Percentiles rank a stretch among this genome's conserved stretches.
phyloP scores from a whole-genome alignment of 2,888 invertebrate species.

The Ormia ochracea region DNA sequence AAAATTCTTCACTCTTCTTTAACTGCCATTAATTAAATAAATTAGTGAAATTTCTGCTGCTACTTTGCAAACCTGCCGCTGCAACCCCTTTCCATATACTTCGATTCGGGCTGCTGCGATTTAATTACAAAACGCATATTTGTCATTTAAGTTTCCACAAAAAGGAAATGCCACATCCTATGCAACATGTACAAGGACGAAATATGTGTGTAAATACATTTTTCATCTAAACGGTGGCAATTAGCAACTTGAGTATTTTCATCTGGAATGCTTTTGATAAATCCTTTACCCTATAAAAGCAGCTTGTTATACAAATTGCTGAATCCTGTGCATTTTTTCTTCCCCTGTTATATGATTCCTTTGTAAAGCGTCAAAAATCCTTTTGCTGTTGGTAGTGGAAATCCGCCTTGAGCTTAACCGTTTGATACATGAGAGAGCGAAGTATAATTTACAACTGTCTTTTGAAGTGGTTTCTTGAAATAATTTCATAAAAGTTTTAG shows the following conservation, averaged over 20 bases:
- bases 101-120: slow-evolving; percentile 21
- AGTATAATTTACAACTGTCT: slow-evolving; percentile 23
- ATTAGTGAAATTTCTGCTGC: slow-evolving; percentile 52
- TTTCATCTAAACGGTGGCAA: slow-evolving; percentile 59
- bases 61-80: background rate
- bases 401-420: background rate
- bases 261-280: slow-evolving; percentile 66
- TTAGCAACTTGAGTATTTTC: slow-evolving; percentile 63
- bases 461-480: slow-evolving; percentile 60
- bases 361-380: slow-evolving; percentile 27
- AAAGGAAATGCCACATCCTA: slow-evolving; percentile 23
- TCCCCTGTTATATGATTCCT: slow-evolving; percentile 50
- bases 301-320: slow-evolving; percentile 21
- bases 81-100: background rate
- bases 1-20: slow-evolving; percentile 38
- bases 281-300: slow-evolving; percentile 40
- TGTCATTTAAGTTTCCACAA: slow-evolving; percentile 52
- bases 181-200: slow-evolving; percentile 6
- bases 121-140: slow-evolving; percentile 61
- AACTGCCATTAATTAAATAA: slow-evolving; percentile 60
- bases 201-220: background rate
- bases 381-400: slow-evolving; percentile 2
- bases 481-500: slow-evolving; percentile 52
- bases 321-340: slow-evolving; percentile 8
- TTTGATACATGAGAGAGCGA: background rate